phyloP scores from a whole-genome alignment of 2,888 invertebrate genomes.

The Cheilosia pagana region DNA sequence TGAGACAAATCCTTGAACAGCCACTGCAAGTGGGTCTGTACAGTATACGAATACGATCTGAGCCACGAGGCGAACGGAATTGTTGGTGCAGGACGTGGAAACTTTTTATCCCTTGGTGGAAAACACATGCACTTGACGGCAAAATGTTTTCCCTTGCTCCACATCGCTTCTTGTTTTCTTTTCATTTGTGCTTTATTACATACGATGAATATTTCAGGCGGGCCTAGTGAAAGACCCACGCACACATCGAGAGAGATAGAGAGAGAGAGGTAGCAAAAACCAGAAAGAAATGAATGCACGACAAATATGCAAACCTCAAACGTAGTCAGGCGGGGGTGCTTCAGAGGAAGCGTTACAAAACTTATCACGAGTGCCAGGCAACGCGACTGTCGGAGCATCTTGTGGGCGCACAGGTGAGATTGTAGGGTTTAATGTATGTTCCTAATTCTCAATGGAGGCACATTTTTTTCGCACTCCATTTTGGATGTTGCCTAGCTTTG shows the following conservation, averaged over 20 bases:
- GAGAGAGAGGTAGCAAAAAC: background rate
- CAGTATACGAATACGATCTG: constrained; percentile 10
- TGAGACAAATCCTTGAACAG: constrained; percentile 70
- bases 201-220: constrained; percentile 62
- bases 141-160: constrained; percentile 59
- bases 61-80: constrained; percentile 29
- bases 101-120: constrained; percentile 54
- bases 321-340: constrained; percentile 22
- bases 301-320: constrained; percentile 71
- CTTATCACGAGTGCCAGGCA: constrained; percentile 60
- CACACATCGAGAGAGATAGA: constrained; percentile 20
- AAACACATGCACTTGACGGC: constrained; percentile 71
- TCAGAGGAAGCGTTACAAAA: constrained; percentile 42
- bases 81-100: constrained; percentile 40
- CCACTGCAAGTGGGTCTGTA: constrained; percentile 44
- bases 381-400: constrained; percentile 40
- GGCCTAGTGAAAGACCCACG: constrained; percentile 41
- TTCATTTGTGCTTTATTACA: constrained; percentile 71
- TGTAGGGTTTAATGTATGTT: constrained; percentile 37
- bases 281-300: constrained; percentile 44
- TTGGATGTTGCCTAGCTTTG: constrained; percentile 3
- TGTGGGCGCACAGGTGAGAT: constrained; percentile 57
- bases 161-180: constrained; percentile 58
- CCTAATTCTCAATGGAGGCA: constrained; percentile 34
- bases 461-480: constrained; percentile 25